Conservation (phyloP, 2,113 vertebrate genomes). For the Baryphthengus martii region DNA sequence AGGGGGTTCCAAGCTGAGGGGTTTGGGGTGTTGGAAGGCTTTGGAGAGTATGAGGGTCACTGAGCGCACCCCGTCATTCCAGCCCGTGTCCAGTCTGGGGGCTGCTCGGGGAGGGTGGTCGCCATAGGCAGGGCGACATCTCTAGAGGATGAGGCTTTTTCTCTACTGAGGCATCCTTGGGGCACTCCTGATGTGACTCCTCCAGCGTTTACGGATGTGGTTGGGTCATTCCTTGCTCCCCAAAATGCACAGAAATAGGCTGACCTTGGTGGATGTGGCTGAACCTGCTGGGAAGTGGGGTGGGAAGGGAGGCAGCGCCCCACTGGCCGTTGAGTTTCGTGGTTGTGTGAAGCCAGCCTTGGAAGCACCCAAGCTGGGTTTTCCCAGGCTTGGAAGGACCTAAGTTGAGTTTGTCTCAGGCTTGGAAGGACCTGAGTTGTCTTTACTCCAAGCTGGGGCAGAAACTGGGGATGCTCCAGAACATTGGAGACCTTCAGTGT, state of each 20-base stretch:
- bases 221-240: background rate
- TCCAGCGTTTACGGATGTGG: fast-evolving
- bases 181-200: background rate
- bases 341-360: background rate
- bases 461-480: background rate
- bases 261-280: background rate
- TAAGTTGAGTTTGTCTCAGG: background rate
- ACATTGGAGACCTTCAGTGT: background rate
- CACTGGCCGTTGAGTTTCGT: background rate
- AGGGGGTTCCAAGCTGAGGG: background rate
- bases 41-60: background rate
- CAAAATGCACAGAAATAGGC: fast-evolving
- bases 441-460: background rate
- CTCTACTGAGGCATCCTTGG: background rate
- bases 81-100: background rate
- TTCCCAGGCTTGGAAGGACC: background rate
- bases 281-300: too few relatives aligned
- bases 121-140: background rate
- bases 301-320: background rate
- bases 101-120: background rate
- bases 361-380: background rate
- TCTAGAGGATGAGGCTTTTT: background rate
- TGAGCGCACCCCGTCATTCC: fast-evolving
- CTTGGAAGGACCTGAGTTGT: background rate
- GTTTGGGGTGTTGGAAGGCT: background rate